Evolutionary conservation across 2,797 vertebrate species (phyloP).

Genomic region (Gallinago stenura): DNA sequence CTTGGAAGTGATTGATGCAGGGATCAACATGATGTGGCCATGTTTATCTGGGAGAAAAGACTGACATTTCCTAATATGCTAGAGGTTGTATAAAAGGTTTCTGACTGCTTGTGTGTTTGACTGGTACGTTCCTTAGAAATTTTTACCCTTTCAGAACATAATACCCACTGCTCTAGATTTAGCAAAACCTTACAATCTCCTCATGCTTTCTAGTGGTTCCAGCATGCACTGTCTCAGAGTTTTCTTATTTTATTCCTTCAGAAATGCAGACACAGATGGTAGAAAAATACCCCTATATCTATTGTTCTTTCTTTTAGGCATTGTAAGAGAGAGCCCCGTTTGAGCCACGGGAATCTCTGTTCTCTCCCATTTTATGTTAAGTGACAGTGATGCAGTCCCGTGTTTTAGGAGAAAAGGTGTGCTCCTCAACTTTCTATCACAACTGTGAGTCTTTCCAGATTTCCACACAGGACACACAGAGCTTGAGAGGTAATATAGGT

Average conservation of each 20-base stretch:
- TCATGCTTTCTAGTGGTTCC: neutral
- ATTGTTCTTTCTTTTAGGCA: neutral
- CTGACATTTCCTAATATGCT: neutral
- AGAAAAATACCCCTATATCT: neutral
- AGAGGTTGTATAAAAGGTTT: neutral
- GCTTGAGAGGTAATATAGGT: neutral
- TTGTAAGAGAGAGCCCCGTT: neutral
- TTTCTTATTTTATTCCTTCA: neutral
- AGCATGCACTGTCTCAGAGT: neutral
- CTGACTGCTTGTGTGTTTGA: neutral
- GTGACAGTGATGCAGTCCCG: fast-evolving
- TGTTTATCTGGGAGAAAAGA: neutral
- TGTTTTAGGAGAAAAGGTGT: neutral
- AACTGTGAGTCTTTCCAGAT: neutral
- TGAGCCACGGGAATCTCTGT: neutral
- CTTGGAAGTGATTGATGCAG: neutral
- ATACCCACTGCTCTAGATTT: neutral
- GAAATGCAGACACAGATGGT: neutral
- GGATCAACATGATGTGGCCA: neutral
- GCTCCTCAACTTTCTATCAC: neutral
- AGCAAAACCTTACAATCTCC: neutral
- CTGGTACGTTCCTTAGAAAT: neutral
- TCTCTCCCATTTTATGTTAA: neutral
- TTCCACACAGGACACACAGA: neutral
- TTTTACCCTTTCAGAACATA: neutral